These are phyloP conservation scores for Hydrolagus colliei DNA, from an alignment of 2,797 vertebrate genomes.

Conservation along the genomic window DNA sequence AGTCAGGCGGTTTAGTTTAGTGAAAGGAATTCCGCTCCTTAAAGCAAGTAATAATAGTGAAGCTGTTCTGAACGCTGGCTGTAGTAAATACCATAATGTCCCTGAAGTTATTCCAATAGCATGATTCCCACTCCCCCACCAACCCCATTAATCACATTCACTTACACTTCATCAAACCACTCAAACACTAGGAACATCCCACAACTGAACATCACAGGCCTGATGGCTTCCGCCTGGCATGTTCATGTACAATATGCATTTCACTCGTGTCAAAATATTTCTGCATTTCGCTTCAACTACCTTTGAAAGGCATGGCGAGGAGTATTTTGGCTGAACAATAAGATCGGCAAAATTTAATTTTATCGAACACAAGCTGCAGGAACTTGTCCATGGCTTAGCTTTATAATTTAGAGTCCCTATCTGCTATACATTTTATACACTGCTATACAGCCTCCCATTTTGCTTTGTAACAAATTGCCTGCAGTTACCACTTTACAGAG, in stretches of 20 bases:
- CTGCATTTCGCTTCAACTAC: background rate
- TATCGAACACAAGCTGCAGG: too few relatives aligned
- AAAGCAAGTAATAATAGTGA: background rate
- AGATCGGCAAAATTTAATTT: too few relatives aligned
- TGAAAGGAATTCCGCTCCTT: background rate
- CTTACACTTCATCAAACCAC: background rate
- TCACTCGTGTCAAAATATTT: background rate
- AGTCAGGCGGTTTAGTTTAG: background rate
- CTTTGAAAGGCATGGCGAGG: background rate
- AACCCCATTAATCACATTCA: background rate
- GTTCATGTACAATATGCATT: background rate
- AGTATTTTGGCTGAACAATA: too few relatives aligned
- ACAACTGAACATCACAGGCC: background rate
- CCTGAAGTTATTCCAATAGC: background rate
- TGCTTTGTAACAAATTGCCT: too few relatives aligned
- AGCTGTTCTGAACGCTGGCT: background rate
- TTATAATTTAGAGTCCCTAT: too few relatives aligned
- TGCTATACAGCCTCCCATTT: too few relatives aligned
- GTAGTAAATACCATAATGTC: conserved; percentile 2
- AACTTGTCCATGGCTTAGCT: too few relatives aligned
- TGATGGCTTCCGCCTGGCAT: background rate
- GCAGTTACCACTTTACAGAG: too few relatives aligned
- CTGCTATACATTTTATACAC: too few relatives aligned
- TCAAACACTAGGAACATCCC: background rate
- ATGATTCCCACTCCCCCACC: too few relatives aligned